phyloP scores from a whole-genome alignment of 2,888 invertebrate species.

The Frankliniella intonsa region DNA sequence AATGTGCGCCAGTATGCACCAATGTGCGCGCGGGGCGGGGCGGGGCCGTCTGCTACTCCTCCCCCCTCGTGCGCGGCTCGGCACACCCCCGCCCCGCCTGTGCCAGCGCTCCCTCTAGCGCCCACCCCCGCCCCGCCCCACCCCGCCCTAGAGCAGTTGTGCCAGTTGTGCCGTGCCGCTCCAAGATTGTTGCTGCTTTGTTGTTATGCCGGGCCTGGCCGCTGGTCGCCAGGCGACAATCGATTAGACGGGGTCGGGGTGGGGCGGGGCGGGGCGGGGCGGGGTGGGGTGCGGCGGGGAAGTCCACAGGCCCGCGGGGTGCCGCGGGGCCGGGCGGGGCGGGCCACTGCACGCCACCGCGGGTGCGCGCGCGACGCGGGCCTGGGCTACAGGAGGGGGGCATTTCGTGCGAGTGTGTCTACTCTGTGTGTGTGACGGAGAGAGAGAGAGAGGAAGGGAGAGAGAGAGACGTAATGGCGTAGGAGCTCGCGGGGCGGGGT shows the following conservation, averaged over 20 bases:
- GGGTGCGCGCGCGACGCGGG: background rate
- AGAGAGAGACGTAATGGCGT: background rate
- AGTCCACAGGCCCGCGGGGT: no score
- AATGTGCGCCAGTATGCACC: no score
- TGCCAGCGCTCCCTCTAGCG: no score
- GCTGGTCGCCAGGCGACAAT: slow-evolving; percentile 2
- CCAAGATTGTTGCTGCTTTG: background rate
- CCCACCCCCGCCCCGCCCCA: no score
- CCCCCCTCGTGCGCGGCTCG: no score
- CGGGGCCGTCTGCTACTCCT: no score
- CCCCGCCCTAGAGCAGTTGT: no score
- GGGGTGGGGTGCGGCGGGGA: background rate
- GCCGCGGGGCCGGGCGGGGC: no score
- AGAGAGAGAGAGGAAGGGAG: background rate
- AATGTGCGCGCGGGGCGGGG: no score
- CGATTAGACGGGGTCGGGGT: background rate
- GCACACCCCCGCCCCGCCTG: no score
- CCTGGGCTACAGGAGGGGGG: background rate
- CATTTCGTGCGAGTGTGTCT: background rate
- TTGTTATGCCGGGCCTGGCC: background rate
- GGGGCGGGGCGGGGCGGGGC: background rate
- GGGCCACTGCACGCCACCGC: background rate
- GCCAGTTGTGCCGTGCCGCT: no score
- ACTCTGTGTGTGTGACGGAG: background rate
- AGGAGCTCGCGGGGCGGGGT: background rate